phyloP scores from a whole-genome alignment of 2,888 invertebrate genomes.

The Drosophila buzzatii region DNA sequence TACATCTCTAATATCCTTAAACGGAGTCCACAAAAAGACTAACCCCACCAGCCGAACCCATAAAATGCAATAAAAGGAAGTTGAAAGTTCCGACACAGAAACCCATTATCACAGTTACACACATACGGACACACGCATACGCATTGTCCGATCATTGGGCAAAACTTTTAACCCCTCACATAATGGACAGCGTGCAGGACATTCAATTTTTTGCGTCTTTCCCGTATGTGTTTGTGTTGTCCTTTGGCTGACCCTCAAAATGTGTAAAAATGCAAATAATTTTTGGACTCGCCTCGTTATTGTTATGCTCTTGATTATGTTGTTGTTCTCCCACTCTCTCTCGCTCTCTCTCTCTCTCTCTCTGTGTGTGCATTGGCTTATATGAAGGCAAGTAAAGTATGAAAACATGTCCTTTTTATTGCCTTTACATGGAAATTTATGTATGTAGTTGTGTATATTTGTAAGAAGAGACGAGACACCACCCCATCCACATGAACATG shows the following conservation, averaged over 20 bases:
- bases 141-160: conserved; percentile 64
- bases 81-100: conserved; percentile 82
- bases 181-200: conserved; percentile 73
- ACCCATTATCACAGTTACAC: conserved; percentile 79
- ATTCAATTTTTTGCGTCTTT: conserved; percentile 67
- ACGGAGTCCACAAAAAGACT: conserved; percentile 34
- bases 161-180: conserved; percentile 73
- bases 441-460: conserved; percentile 60
- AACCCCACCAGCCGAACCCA: conserved; percentile 53
- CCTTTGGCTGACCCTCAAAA: conserved; percentile 79
- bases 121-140: conserved; percentile 19
- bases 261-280: conserved; percentile 81
- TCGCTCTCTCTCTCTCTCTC: not conserved
- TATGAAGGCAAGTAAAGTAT: conserved; percentile 39
- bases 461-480: conserved; percentile 4
- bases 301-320: conserved; percentile 80
- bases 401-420: conserved; percentile 80
- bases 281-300: conserved; percentile 70
- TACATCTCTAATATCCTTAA: conserved; percentile 41
- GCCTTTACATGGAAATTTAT: conserved; percentile 81
- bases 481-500: conserved; percentile 6
- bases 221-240: conserved; percentile 30
- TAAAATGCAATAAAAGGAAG: conserved; percentile 82
- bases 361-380: conserved; percentile 28
- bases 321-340: conserved; percentile 44